Conservation (phyloP, 2,888 invertebrate genomes). For the Xestia ashworthii region DNA sequence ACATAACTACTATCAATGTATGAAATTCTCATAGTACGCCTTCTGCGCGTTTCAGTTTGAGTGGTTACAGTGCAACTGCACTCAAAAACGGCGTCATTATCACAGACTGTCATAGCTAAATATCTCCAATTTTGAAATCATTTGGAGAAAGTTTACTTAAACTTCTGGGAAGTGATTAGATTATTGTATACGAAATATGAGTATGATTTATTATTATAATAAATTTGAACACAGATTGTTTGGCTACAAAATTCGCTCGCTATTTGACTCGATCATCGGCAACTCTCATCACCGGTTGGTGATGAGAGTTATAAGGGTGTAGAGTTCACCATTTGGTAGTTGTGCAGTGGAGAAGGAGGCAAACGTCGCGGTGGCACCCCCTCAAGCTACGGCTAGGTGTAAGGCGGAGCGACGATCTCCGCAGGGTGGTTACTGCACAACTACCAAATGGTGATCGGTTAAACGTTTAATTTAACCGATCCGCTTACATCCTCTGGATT, state of each 20-base stretch:
- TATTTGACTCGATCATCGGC: neutral
- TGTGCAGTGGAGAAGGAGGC: too few relatives aligned
- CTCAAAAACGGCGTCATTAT: neutral
- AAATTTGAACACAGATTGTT: neutral
- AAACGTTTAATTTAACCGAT: too few relatives aligned
- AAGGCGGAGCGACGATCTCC: too few relatives aligned
- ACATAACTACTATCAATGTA: neutral
- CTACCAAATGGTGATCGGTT: neutral
- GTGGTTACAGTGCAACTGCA: neutral
- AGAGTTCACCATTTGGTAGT: too few relatives aligned
- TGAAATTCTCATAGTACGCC: constrained; percentile 5
- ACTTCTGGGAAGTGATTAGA: neutral
- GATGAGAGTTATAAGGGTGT: too few relatives aligned
- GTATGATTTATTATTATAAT: neutral
- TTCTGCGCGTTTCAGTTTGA: neutral
- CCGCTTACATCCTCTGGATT: neutral
- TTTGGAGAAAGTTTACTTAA: constrained; percentile 5
- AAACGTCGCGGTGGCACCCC: too few relatives aligned
- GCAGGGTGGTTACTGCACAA: neutral
- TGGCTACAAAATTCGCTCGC: neutral
- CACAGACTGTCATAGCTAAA: neutral
- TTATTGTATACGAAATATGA: neutral
- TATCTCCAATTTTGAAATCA: neutral
- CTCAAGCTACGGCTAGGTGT: too few relatives aligned
- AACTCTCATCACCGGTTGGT: neutral